Evolutionary conservation across 2,113 vertebrate genomes (phyloP), one percentile per base, ranked within the genome.

Genomic region (Scartelaos histophorus): DNA sequence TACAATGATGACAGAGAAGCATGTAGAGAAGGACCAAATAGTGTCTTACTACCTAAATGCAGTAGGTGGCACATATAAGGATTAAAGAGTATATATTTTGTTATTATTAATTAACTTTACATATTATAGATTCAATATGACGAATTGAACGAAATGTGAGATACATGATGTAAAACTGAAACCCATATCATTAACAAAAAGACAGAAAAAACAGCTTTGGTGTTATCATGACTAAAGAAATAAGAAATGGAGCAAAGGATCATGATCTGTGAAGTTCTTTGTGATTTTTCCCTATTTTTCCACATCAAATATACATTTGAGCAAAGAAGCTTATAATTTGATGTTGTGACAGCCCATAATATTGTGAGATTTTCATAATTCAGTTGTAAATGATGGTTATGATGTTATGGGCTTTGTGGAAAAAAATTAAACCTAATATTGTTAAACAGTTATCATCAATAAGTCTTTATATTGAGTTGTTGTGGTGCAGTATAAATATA

Each of bases 1-100:
- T 43, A 21, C 6, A 62, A 67, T 70, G 66, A 68, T 75, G 71
- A 10, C 49, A 75, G 56, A 4, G 65, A 46, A 21, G 51, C n/a
- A 68, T 65, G 58, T 17, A 19, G 58, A 34, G 24, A 3, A 29
- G 9, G 9, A 21, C 6, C 19, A 54, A 54, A 56, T 15, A 29
- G 22, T 60, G 57, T 29, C 34, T 58, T 34, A 24, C 15, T 2
- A 34, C 34, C 25, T 10, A 16, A 29, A 60, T 29, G 15, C 15
- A 34, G 17, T 25, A 13, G 25, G 57, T 7, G 6, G 58, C 2
- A 61, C 34, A 34, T 34, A 7, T 34, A 25, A 17, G 25, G 58
- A 34, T 34, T 10, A 17, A 34, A 17, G 7, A 17, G 17, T 5
- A 6, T 5, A 19, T 17, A 61, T 13, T n/a, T 24, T 24, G 5